Evolutionary conservation across 2,797 vertebrate species (phyloP).

Genomic region (Chiloscyllium punctatum): DNA sequence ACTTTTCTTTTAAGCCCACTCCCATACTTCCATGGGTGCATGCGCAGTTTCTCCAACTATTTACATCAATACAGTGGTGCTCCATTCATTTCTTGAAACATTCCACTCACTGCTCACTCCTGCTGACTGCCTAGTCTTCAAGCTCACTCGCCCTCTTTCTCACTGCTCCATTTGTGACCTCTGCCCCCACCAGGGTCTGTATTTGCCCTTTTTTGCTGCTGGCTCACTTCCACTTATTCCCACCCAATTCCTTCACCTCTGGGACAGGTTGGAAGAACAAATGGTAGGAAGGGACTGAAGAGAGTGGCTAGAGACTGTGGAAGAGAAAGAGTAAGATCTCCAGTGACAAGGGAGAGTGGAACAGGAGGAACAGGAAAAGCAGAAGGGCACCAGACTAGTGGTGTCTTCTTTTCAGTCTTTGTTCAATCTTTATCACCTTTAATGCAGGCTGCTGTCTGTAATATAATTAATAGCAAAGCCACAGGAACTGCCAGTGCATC

Average conservation of each 20-base stretch:
- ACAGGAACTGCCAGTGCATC: background rate
- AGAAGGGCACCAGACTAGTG: background rate
- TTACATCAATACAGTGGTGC: background rate
- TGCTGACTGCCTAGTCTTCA: too few relatives aligned
- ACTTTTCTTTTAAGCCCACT: too few relatives aligned
- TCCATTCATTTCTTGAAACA: background rate
- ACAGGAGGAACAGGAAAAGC: background rate
- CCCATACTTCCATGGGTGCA: too few relatives aligned
- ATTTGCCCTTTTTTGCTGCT: background rate
- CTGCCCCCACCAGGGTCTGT: background rate
- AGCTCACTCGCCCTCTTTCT: too few relatives aligned
- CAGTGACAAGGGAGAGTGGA: background rate
- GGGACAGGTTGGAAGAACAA: background rate
- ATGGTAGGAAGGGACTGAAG: background rate
- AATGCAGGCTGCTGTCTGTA: background rate
- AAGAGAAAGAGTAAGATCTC: background rate
- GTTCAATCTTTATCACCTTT: background rate
- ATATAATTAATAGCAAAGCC: too few relatives aligned
- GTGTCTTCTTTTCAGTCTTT: background rate
- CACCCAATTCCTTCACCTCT: background rate
- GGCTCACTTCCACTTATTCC: background rate
- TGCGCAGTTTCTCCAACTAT: background rate
- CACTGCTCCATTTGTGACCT: background rate
- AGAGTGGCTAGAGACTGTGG: background rate
- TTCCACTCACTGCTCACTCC: too few relatives aligned